phyloP scores from a whole-genome alignment of 2,797 vertebrate genomes.

The Squalus acanthias region DNA sequence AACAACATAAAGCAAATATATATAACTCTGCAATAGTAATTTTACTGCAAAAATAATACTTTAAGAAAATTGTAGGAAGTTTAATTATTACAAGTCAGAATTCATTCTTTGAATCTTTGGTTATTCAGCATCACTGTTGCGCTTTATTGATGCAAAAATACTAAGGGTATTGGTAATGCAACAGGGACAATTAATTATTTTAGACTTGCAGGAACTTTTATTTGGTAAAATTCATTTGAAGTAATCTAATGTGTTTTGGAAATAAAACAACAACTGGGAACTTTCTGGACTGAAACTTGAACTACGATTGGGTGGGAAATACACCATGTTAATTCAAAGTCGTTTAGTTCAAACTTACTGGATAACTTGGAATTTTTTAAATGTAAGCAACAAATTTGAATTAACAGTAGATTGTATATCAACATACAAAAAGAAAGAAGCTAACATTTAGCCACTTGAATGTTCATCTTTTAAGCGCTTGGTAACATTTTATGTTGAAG shows the following conservation, averaged over 20 bases:
- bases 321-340: not conserved
- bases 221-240: not conserved
- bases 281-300: not conserved
- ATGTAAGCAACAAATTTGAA: not conserved
- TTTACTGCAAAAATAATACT: not conserved
- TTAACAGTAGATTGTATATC: not conserved
- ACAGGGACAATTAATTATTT: not conserved
- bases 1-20: not conserved
- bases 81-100: not conserved
- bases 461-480: not conserved
- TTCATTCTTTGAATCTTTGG: not conserved
- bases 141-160: not conserved
- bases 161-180: not conserved
- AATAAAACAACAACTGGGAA: not conserved
- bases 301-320: not conserved
- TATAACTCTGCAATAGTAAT: not conserved
- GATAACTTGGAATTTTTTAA: not conserved
- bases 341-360: not conserved
- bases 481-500: not conserved
- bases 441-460: not conserved
- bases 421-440: not conserved
- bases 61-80: not conserved
- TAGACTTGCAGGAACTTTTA: not conserved
- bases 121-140: not conserved
- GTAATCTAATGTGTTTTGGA: not conserved